Conservation (phyloP, 2,888 invertebrate genomes). For the Andrena chrysosceles region DNA sequence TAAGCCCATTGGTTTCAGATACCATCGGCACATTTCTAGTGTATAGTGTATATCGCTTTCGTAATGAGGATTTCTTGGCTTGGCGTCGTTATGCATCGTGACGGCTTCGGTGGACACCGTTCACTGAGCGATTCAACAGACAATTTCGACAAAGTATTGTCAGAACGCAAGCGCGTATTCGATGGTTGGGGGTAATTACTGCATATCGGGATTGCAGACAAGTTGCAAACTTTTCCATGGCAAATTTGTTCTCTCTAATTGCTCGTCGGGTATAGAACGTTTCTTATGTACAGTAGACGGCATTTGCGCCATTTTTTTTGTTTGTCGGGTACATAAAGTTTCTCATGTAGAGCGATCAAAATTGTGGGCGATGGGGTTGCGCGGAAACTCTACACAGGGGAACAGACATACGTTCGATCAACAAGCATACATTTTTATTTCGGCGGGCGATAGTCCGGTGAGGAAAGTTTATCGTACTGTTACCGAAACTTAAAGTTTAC, state of each 20-base stretch:
- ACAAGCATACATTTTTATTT: background rate
- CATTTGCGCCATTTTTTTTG: no score
- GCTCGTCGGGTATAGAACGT: no score
- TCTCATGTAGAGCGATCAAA: no score
- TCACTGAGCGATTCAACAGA: background rate
- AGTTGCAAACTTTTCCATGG: no score
- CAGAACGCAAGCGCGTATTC: constrained; percentile 16
- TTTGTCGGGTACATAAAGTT: no score
- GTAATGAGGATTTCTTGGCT: constrained; percentile 13
- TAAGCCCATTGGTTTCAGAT: constrained; percentile 33
- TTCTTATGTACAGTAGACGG: no score
- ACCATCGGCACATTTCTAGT: constrained; percentile 30
- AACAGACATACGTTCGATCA: no score
- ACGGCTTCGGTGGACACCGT: background rate
- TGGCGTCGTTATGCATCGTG: background rate
- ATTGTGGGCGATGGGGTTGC: no score
- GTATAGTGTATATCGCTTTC: constrained; percentile 21
- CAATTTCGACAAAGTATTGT: background rate
- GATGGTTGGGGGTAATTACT: background rate
- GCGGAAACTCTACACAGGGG: no score
- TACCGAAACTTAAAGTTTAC: no score
- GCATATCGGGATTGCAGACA: background rate
- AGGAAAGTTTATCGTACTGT: no score
- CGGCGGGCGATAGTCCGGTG: background rate
- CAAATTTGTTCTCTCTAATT: no score